Evolutionary conservation across 35 echinoderm and acorn worm genomes (phyloP), one percentile per base, ranked within the genome.

Genomic region (Ophiothrix spiculata): DNA sequence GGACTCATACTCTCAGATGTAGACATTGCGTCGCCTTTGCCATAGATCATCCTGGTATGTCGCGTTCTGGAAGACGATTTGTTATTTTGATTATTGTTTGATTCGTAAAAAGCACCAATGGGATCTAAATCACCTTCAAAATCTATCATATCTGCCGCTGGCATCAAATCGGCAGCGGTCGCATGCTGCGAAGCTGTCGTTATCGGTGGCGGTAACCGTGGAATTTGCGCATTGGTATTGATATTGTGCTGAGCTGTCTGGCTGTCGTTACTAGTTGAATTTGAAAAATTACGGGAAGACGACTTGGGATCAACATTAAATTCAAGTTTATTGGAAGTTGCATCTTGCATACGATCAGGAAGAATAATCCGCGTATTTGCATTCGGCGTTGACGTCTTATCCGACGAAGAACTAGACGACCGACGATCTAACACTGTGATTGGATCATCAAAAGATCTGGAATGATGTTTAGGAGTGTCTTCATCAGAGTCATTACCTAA

Each of bases 301-400:
- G 80, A 6, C 8, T 75, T 32, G 28, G 89, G 86, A 8, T 36
- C 35, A 14, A 38, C 37, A 31, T 82, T 69, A 11, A 97, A 87
- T 32, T 90, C 91, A 49, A 97, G 75, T 34, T 40, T 88, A 79
- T 97, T 93, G 19, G 87, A 84, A 14, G 90, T 97, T 37, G 87
- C 84, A 74, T 97, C 94, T 74, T 93, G 94, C 87, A 97, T 80
- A 36, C 76, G 84, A 25, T 35, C 64, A 13, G 90, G 87, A 23
- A 97, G 76, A 39, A 93, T 92, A 56, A 90, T 89, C 8, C 86
- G 82, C 4, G 93, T 39, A 19, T 90, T 80, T 10, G 85, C 89
- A 74, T 95, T 95, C 17, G 83, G 40, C 1, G 49, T 49, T 31
- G 74, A 78, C 15, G 64, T 38, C 1, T 64, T 56, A 33, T 90